Base-by-base conservation (phyloP, 2,888 invertebrate species). In the Stegophylla sp. region DNA sequence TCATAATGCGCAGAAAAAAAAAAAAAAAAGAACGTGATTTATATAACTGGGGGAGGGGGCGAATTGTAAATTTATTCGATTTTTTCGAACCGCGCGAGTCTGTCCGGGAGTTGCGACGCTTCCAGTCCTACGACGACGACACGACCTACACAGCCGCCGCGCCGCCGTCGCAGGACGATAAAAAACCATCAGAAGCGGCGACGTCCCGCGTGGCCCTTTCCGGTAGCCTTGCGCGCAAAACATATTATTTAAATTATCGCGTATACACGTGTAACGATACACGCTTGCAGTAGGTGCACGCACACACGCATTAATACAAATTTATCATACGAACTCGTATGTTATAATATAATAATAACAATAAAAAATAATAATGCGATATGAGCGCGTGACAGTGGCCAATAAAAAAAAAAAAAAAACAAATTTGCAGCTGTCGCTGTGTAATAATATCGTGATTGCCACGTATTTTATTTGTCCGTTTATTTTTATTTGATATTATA, bases 201-300 rank as follows among this genome's bases (percentile, higher is more conserved):
- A 51, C 79, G 48, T 71, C 79, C 79, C 79, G 79, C 79, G 9
- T 51, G 79, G 79, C 69, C 79, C 61, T 79, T 79, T 69, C 79
- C 79, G 79, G 79, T 79, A 79, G 79, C 79, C 79, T 79, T 61
- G 79, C 26, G 59, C 79, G 75, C 41, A 41, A 26, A 66, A 76
- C 51, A 71, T 15, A 61, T 61, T 69, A 66, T 76, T 51, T n/a
- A n/a, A n/a, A 76, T 43, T 13, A 76, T 67, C 56, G 51, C 53
- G 41, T 28, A 34, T 64, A 67, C 66, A 76, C 53, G 76, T 76
- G 66, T 3, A 20, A 63, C 63, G n/a, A 43, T 56, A 20, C 5
- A 26, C 13, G 9, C n/a, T 5, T 12, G 26, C 20, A 56, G 43
- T 76, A 53, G 28, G 9, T 43, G 43, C 23, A n/a, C 20, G 43